Base-by-base conservation (phyloP, 2,888 invertebrate species). In the Chorisops tibialis region DNA sequence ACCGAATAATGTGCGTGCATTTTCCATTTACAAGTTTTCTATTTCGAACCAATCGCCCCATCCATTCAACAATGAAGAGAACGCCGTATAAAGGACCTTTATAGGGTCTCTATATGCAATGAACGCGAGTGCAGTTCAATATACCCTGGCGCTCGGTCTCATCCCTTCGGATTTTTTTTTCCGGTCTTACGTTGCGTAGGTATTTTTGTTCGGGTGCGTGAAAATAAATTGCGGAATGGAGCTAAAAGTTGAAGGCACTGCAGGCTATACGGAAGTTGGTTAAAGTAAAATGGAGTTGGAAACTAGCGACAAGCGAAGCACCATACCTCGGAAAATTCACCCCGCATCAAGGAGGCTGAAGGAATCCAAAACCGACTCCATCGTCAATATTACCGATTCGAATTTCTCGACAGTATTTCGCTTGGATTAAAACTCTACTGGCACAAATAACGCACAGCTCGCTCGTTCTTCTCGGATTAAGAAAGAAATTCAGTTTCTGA, bases 21-120 rank as follows among this genome's bases (percentile, higher is more conserved):
- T 50, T 59, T 35, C 50, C 49, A 49, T 59, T 24, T 39, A 41
- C 49, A 59, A 63, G 59, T 63, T 63, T 63, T 63, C 60, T 63
- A 63, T 63, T 63, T 63, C 51, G 63, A 63, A 54, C 63, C 60
- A 60, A 63, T 63, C 59, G 59, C 60, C 63, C 60, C 54, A 59
- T 54, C 52, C 54, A 60, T 54, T 59, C 47, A 63, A 63, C 63
- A 63, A 63, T 60, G 60, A 41, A 5, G 30, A 52, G 41, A 14
- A 38, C 63, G 49, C 30, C 52, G 52, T 48, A 59, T 63, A 59
- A 59, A 52, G 59, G 56, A 56, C 56, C 56, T 56, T 56, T 56
- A 56, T 45, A 45, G 45, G 35, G 18, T 43, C 16, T 6, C 41
- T 21, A 24, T 14, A 54, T 45, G 45, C 21, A 41, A 30, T 16